Evolutionary conservation across 2,113 vertebrate species (phyloP), one percentile per base, ranked within the genome.

Genomic region (Dasyurus viverrinus): DNA sequence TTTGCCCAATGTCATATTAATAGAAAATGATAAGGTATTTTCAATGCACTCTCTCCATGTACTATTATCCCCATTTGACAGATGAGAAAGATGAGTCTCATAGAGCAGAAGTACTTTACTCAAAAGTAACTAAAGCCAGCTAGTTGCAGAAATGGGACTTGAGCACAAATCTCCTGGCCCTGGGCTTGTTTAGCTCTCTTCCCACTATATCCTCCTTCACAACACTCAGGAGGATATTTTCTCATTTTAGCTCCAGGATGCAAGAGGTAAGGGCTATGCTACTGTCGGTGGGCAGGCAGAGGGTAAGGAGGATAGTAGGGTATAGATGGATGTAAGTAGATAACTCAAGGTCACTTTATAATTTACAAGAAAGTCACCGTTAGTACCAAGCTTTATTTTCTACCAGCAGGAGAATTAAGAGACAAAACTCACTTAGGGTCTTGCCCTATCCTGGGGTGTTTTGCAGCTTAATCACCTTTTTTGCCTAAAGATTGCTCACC

Each of bases 81-180:
- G 14, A 0, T 42, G 25, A 22, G 9, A 2, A 42, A 30, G 10
- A 26, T 2, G 1, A 89, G 48, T 1, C 0, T 91, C 8, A 3
- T 8, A 36, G 22, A 36, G 2, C 3, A 24, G 27, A 53, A 68
- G 0, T 7, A 0, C 8, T 25, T 8, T 54, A n/a, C 22, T 30
- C 23, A 54, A 90, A 42, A 84, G 9, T 53, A n/a, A 25, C 14
- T 1, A 0, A 0, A 16, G 16, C 19, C n/a, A 60, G 27, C 42
- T 0, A 92, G 30, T 10, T 48, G 8, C 3, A n/a, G 6, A 84
- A 84, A 84, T 12, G 52, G 48, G 12, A 8, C 3, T 53, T 0
- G n/a, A 57, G 42, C 52, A 0, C 23, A 0, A 0, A 26, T 8
- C 25, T 89, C 23, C 54, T 22, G 11, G 36, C 25, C 2, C 16